Conservation (phyloP, 2,797 vertebrate species). For the Paguma larvata region DNA sequence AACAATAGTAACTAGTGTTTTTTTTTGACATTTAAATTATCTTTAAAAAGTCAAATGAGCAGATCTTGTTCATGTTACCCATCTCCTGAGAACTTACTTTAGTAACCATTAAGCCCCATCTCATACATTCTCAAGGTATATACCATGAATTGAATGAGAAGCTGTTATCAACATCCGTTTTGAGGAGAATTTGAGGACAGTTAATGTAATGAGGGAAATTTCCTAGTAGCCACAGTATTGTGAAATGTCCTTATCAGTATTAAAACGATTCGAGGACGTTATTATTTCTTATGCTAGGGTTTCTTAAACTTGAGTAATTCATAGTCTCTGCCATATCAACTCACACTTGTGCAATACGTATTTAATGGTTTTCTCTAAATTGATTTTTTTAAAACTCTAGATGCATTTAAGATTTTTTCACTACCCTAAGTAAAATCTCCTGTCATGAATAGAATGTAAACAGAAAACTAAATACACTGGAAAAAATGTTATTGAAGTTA, state of each 20-base stretch:
- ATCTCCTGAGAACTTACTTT: neutral
- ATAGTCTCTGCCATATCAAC: neutral
- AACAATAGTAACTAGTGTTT: neutral
- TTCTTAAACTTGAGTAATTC: neutral
- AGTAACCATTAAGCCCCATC: neutral
- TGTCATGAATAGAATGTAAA: neutral
- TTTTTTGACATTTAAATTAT: constrained; percentile 35
- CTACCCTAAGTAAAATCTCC: neutral
- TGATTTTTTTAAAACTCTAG: neutral
- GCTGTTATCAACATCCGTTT: constrained; percentile 20
- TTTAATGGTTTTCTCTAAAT: neutral
- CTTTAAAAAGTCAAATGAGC: neutral
- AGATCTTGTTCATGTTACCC: neutral
- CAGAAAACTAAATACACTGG: neutral
- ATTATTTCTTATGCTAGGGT: neutral
- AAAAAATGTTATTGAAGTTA: neutral
- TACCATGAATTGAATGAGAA: neutral
- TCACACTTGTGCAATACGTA: neutral
- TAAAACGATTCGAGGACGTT: neutral
- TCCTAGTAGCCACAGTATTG: neutral
- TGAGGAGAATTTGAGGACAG: neutral
- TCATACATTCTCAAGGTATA: neutral
- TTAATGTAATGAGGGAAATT: neutral
- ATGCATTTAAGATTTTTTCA: neutral
- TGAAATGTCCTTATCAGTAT: neutral